Percentiles rank a stretch among this genome's conserved stretches.
phyloP scores from a whole-genome alignment of 1,140 invertebrate genomes.

The Lineus longissimus region DNA sequence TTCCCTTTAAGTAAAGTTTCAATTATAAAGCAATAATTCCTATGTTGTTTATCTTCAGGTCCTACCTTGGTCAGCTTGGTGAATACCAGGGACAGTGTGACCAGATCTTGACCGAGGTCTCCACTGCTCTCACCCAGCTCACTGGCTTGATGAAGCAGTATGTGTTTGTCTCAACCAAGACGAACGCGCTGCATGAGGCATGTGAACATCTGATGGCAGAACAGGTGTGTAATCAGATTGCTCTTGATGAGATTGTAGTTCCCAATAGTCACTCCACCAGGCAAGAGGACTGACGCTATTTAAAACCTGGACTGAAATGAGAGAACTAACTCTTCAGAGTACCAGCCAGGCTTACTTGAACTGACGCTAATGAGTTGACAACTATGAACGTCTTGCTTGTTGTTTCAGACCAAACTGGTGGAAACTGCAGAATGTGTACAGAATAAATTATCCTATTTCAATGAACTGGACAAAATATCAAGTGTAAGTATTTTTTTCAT shows the following conservation, averaged over 20 bases:
- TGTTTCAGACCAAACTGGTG: constrained; percentile 67
- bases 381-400: constrained; percentile 20
- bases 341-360: too few relatives aligned
- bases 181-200: constrained; percentile 80
- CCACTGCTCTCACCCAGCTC: constrained; percentile 68
- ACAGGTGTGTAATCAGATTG: constrained; percentile 58
- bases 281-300: neutral
- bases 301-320: neutral
- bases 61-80: constrained; percentile 69
- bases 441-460: constrained; percentile 77
- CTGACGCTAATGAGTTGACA: too few relatives aligned
- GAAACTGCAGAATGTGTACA: constrained; percentile 74
- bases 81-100: constrained; percentile 68
- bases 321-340: neutral
- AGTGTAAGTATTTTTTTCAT: constrained; percentile 55
- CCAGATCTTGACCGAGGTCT: constrained; percentile 67
- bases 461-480: constrained; percentile 74
- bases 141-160: constrained; percentile 72
- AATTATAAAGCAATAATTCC: too few relatives aligned
- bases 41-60: too few relatives aligned
- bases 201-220: constrained; percentile 85
- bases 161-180: constrained; percentile 81
- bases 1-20: too few relatives aligned
- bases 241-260: too few relatives aligned
- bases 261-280: neutral